Evolutionary conservation across 2,888 invertebrate genomes (phyloP).

Genomic region (Gandaritis pyraliata): DNA sequence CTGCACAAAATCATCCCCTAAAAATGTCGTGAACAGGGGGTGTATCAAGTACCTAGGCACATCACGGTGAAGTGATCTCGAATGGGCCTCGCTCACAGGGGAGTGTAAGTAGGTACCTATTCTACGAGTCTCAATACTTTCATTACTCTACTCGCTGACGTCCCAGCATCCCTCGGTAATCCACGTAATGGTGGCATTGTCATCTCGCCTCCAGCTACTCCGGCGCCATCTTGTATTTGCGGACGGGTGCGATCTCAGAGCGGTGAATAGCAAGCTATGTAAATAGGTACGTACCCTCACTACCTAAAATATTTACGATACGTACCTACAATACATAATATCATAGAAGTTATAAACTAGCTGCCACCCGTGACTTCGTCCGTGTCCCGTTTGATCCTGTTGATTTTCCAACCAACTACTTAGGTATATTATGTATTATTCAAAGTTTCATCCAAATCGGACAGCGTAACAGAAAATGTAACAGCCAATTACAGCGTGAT

Average conservation of each 20-base stretch:
- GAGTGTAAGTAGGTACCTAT: background rate
- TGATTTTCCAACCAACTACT: too few relatives aligned
- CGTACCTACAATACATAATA: too few relatives aligned
- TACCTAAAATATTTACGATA: too few relatives aligned
- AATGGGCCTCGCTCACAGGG: slow-evolving; percentile 28
- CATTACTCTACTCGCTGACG: slow-evolving; percentile 32
- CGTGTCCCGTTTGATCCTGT: too few relatives aligned
- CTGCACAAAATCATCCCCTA: slow-evolving; percentile 5
- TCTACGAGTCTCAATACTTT: slow-evolving; percentile 40
- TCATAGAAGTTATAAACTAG: too few relatives aligned
- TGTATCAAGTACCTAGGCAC: slow-evolving; percentile 8
- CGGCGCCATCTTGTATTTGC: slow-evolving; percentile 47
- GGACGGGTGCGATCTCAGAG: slow-evolving; percentile 9
- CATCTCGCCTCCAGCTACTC: slow-evolving; percentile 27
- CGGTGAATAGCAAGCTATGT: background rate
- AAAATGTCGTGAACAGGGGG: background rate
- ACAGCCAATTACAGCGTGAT: too few relatives aligned
- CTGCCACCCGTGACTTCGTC: too few relatives aligned
- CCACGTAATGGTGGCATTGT: slow-evolving; percentile 52
- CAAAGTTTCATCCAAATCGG: too few relatives aligned
- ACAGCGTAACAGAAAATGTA: too few relatives aligned
- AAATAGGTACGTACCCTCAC: too few relatives aligned
- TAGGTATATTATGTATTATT: too few relatives aligned
- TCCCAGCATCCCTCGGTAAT: slow-evolving; percentile 41
- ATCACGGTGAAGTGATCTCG: slow-evolving; percentile 33